Percentiles rank a stretch among this genome's conserved stretches.
These are phyloP conservation scores for Drosophila greeni DNA, from an alignment of 2,888 invertebrate genomes.

Conservation along the genomic window DNA sequence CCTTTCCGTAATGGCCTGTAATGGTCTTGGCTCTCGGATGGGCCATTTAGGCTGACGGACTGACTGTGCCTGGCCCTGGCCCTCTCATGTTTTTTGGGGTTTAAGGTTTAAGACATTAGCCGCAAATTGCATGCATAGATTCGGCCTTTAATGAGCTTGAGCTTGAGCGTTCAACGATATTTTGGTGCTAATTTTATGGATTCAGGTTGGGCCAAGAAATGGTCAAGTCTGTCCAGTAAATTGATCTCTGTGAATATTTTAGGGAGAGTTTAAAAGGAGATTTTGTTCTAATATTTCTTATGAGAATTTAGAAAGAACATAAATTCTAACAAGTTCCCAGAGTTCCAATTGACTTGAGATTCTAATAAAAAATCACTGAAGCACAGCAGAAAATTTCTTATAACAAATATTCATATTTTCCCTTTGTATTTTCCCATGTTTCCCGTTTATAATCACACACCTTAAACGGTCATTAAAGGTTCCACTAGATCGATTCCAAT, in stretches of 20 bases:
- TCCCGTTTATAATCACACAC: constrained; percentile 54
- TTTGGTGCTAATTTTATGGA: constrained; percentile 65
- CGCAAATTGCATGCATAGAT: constrained; percentile 65
- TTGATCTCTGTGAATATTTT: background rate
- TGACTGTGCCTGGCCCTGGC: constrained; percentile 23
- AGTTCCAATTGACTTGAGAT: background rate
- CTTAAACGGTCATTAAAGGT: constrained; percentile 46
- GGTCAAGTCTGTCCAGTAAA: constrained; percentile 10
- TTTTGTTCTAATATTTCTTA: background rate
- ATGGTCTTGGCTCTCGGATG: constrained; percentile 63
- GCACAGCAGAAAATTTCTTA: background rate
- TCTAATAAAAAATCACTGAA: background rate
- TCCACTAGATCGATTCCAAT: constrained; percentile 47
- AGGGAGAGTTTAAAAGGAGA: background rate
- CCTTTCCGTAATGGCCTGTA: constrained; percentile 51
- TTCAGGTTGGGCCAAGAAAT: constrained; percentile 39
- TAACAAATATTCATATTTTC: background rate
- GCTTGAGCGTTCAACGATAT: constrained; percentile 41
- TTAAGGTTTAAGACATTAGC: constrained; percentile 40
- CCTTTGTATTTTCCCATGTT: constrained; percentile 17
- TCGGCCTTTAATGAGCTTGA: constrained; percentile 63
- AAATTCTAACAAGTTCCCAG: background rate
- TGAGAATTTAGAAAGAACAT: background rate
- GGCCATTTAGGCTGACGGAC: constrained; percentile 52
- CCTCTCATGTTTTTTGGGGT: constrained; percentile 26